Base-by-base conservation (phyloP, 2,888 invertebrate genomes). In the Odontocolon sp. region DNA sequence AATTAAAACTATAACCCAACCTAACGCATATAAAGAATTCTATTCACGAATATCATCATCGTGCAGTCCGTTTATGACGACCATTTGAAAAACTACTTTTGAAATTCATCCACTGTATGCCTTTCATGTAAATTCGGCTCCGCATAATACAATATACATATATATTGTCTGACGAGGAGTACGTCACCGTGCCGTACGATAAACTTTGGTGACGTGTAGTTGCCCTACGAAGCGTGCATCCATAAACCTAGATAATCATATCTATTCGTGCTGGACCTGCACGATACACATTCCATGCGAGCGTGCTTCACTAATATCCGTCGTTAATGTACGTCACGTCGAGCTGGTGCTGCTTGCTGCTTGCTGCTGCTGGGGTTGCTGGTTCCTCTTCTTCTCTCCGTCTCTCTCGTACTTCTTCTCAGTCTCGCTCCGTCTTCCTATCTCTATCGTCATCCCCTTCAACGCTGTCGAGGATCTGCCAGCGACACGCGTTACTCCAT, bases 401-500 rank as follows among this genome's bases (percentile, higher is more conserved):
- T n/a, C n/a, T n/a, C n/a, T n/a, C n/a, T n/a, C n/a, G n/a, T n/a
- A n/a, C n/a, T 50, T 50, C 23, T 50, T 50, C 40, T 40, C 16
- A 50, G 23, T 16, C 18, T 50, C 50, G 50, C 11, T 5, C 11
- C 50, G n/a, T n/a, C 28, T 42, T 42, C 40, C 59, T 61, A 61
- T 61, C 59, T 61, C 26, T 18, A 26, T 26, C 59, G 16, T 16
- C 23, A 61, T 9, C 42, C 59, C 42, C 42, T 26, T 42, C 11
- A 6, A 5, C 23, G 59, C 42, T 9, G 3, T 38, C 3, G 42
- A 28, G 11, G 40, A 61, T 42, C 42, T 61, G 59, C 28, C 59
- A 61, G 42, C 23, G 23, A 61, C 59, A 61, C 59, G 59, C 59
- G 59, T 42, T 42, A 26, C 54, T 42, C 59, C 59, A 42, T 61